These are phyloP conservation scores for Eilema depressum DNA, from an alignment of 2,888 invertebrate species.

Conservation along the genomic window DNA sequence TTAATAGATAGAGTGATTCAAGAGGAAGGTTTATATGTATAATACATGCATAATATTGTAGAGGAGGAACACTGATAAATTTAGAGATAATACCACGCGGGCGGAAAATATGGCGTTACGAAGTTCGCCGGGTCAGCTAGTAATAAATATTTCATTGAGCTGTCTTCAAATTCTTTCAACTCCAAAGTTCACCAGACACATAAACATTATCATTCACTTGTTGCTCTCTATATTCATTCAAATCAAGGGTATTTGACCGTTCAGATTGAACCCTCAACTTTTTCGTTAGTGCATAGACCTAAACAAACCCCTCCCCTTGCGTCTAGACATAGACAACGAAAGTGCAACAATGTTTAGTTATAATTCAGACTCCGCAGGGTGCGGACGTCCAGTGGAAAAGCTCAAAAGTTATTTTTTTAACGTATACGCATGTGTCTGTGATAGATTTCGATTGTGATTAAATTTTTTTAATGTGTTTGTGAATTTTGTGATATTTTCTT, in stretches of 20 bases:
- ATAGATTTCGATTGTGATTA: conserved; percentile 52
- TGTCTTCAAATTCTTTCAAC: not conserved
- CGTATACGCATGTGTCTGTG: conserved; percentile 39
- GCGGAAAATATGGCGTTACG: too few relatives aligned
- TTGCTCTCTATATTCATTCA: not conserved
- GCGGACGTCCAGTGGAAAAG: conserved; percentile 30
- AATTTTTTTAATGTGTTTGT: conserved; percentile 46
- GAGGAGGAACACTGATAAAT: too few relatives aligned
- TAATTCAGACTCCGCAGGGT: conserved; percentile 5
- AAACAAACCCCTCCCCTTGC: conserved; percentile 12
- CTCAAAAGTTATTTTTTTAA: conserved; percentile 30
- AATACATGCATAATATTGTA: too few relatives aligned
- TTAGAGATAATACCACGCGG: too few relatives aligned
- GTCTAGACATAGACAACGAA: conserved; percentile 53
- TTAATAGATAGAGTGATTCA: too few relatives aligned
- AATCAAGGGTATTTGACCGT: conserved; percentile 36
- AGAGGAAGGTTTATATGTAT: too few relatives aligned
- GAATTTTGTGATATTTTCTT: conserved; percentile 47
- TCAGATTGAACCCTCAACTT: conserved; percentile 32
- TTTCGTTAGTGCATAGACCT: conserved; percentile 44
- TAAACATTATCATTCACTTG: not conserved
- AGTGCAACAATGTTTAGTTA: conserved; percentile 38
- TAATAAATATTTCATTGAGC: not conserved
- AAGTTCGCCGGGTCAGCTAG: not conserved
- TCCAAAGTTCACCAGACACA: not conserved